Conservation (phyloP, 2,113 vertebrate genomes). For the sheep (Ovis aries) region DNA sequence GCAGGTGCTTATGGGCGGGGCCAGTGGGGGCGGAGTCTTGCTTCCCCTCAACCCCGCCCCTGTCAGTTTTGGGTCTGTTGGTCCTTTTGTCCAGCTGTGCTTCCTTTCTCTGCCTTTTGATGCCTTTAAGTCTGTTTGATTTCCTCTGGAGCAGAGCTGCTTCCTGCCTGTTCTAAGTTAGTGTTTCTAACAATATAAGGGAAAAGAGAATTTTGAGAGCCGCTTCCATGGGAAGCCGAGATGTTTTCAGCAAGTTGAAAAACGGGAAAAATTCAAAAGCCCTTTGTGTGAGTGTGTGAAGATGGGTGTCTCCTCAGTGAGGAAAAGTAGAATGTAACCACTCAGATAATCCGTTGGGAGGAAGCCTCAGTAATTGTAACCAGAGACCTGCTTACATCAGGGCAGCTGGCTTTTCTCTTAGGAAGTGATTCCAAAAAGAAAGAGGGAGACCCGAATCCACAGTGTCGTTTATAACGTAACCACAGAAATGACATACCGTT, state of each 20-base stretch:
- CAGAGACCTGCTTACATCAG: too few species aligned
- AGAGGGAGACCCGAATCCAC: not conserved
- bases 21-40: too few species aligned
- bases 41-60: rapidly evolving
- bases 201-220: not conserved
- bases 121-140: not conserved
- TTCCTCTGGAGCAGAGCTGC: not conserved
- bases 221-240: too few species aligned
- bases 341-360: too few species aligned
- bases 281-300: too few species aligned
- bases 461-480: not conserved
- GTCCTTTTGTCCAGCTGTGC: rapidly evolving
- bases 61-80: rapidly evolving
- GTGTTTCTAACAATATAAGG: not conserved
- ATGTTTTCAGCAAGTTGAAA: too few species aligned
- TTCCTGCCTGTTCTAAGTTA: not conserved
- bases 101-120: not conserved
- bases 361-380: too few species aligned
- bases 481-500: not conserved
- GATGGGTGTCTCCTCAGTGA: too few species aligned
- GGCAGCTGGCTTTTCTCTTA: too few species aligned
- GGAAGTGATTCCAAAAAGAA: too few species aligned
- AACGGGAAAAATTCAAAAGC: too few species aligned
- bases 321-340: too few species aligned
- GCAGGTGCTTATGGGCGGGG: rapidly evolving